Evolutionary conservation across 2,888 invertebrate genomes (phyloP), one percentile per base, ranked within the genome.

Genomic region (Hermaeophaga mercurialis): DNA sequence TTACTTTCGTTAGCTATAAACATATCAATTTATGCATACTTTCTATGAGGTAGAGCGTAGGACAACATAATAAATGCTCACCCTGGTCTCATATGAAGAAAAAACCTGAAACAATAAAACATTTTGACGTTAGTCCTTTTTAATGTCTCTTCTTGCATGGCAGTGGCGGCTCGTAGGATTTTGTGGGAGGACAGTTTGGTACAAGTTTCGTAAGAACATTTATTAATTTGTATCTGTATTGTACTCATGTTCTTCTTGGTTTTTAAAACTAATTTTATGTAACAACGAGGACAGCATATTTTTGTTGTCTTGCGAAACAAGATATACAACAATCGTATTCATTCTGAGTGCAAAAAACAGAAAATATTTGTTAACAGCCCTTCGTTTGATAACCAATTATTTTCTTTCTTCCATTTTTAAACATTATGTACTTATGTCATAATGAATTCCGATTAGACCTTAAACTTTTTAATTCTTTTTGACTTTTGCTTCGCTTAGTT

Each of bases 71-170:
- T 58, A 58, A 58, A 58, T 53, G 53, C 54, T 49, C 44, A 12
- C 44, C 36, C 34, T 24, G 41, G 47, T 44, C 41, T 31, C 56
- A 39, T 47, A 53, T 34, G 56, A 48, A 44, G 50, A 56, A 56
- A 54, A 58, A 47, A 41, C 26, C 48, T 24, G 58, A 59, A 50
- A 61, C 61, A 61, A 63, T 63, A 61, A 63, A 63, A 43, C 63
- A 61, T 54, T 58, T 50, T 50, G 61, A 59, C 63, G 54, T 57
- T 55, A 61, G 55, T 61, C 48, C 54, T 59, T 61, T 65, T 64
- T 54, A 63, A 61, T 57, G 62, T 59, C 54, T 57, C 38, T 58
- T 45, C 59, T 55, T 52, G 59, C 62, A 18, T 43, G 7, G 24
- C 48, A 48, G 48, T 48, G 38, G 48, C 39, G 48, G 14, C 18